These are phyloP conservation scores for Tichodroma muraria DNA, from an alignment of 2,113 vertebrate species.

Conservation along the genomic window DNA sequence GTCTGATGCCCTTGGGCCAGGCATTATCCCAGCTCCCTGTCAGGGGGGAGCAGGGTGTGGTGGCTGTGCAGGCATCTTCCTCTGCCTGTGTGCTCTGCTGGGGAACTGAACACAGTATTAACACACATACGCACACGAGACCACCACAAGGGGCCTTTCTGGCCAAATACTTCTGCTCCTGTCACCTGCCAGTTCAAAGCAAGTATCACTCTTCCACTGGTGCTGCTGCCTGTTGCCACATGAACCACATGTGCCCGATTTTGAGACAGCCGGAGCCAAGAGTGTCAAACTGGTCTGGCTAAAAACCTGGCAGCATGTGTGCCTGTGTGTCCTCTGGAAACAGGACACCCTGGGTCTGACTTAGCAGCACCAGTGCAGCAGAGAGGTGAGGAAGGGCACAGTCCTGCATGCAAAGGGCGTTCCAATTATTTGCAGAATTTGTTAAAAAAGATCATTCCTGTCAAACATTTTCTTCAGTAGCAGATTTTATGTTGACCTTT, in stretches of 20 bases:
- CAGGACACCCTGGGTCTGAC: background rate
- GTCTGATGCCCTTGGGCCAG: background rate
- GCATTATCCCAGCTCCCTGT: background rate
- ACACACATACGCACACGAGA: background rate
- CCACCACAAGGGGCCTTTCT: background rate
- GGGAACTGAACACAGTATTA: background rate
- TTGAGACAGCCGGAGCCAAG: background rate
- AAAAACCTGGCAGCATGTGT: background rate
- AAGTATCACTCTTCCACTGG: background rate
- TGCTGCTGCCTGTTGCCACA: background rate
- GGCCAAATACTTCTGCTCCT: background rate
- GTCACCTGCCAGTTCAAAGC: constrained; percentile 22
- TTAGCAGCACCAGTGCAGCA: background rate
- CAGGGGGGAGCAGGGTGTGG: background rate
- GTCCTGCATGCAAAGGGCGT: background rate
- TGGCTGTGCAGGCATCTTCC: background rate
- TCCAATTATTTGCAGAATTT: background rate
- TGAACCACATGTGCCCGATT: background rate
- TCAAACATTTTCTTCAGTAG: background rate
- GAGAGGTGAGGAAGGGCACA: background rate
- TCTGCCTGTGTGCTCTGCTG: background rate
- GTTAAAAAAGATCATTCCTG: background rate
- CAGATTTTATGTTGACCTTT: background rate
- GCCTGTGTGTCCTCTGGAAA: background rate
- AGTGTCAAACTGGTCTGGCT: background rate